A percentile compares a stretch with the other conserved stretches of the same genome.
These are phyloP conservation scores for Echiichthys vipera DNA, from an alignment of 2,797 vertebrate species.

Conservation along the genomic window DNA sequence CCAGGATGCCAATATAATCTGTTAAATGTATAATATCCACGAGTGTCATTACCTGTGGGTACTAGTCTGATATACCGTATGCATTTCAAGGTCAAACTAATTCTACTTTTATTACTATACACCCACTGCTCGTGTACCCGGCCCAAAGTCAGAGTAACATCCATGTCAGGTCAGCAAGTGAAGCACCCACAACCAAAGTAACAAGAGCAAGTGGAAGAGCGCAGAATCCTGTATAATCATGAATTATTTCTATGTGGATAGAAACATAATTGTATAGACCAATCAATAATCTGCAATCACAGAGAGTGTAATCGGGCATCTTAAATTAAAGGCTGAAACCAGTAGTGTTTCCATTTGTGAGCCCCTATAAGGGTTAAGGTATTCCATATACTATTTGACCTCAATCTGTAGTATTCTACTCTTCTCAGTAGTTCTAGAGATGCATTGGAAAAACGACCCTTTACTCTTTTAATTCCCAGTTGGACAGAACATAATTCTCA, in stretches of 20 bases:
- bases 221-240: slow-evolving; percentile 14
- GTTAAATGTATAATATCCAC: background rate
- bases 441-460: slow-evolving; percentile 28
- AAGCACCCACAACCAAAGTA: background rate
- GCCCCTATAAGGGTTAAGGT: background rate
- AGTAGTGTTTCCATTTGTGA: slow-evolving; percentile 18
- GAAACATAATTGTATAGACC: slow-evolving; percentile 21
- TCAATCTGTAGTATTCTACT: slow-evolving; percentile 30
- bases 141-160: background rate
- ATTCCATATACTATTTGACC: slow-evolving; percentile 40
- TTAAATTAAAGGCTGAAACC: slow-evolving; percentile 24
- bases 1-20: background rate
- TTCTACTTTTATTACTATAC: too few species aligned
- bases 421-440: slow-evolving; percentile 29
- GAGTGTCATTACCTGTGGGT: background rate
- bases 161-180: background rate
- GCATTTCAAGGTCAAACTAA: too few species aligned
- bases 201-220: background rate
- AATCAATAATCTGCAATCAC: slow-evolving; percentile 32
- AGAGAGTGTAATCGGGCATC: background rate
- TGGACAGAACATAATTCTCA: slow-evolving; percentile 6
- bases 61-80: background rate
- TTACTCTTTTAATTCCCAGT: slow-evolving; percentile 44
- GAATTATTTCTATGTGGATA: slow-evolving; percentile 11
- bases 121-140: too few species aligned